Evolutionary conservation across 2,888 invertebrate genomes (phyloP), one percentile per base, ranked within the genome.

Genomic region (Halictus quadricinctus): DNA sequence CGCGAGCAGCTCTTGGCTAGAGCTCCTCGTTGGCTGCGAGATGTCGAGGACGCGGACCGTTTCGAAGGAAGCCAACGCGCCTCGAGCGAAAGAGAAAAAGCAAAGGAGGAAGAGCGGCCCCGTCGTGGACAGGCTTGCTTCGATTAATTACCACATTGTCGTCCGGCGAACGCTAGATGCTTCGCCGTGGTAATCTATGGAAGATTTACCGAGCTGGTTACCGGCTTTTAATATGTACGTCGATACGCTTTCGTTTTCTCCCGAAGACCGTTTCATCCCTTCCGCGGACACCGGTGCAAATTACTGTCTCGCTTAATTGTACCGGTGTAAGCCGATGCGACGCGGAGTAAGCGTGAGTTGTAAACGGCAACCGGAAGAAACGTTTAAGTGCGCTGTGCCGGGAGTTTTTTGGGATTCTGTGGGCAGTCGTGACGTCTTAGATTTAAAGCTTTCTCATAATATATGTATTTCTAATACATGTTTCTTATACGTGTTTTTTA

Each of bases 81-180:
- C 79, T 81, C 83, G 76, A 77, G 85, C 72, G 87, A 83, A 80
- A 79, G 80, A 84, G 86, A 88, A 88, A 84, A 84, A 82, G 87
- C 83, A 88, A 87, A 85, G 83, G 86, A 84, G 87, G 82, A 88
- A 85, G 85, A 86, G 83, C 88, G 88, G 91, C 72, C 82, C 25
- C 29, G 82, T 89, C 88, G 90, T 64, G 85, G 87, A 87, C 90
- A 89, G 90, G 89, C 91, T 92, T 92, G 92, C 93, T 93, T 93
- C 94, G 93, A 94, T 94, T 94, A 94, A 94, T 94, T 94, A 94
- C 94, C 94, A 94, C 94, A 94, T 94, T 94, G 94, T 94, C 94
- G 94, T 93, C 90, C 91, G 88, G 83, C 84, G 81, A 82, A 90
- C 92, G 90, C 91, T 92, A 92, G 92, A 92, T 92, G 91, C 91